Conservation (phyloP, 2,888 invertebrate species). For the Eudemis profundana region DNA sequence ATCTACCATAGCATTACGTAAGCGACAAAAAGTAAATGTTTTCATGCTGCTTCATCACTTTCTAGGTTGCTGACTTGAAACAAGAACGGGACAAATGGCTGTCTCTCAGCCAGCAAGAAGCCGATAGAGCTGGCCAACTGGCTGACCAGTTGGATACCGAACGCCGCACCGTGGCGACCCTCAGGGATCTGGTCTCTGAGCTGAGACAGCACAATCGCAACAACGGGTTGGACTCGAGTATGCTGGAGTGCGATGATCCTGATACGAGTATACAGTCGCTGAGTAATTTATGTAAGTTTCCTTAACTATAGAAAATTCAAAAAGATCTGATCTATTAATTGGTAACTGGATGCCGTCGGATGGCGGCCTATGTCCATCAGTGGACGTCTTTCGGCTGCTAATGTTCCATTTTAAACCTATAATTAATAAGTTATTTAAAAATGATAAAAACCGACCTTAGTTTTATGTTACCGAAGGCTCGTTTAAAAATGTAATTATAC, state of each 20-base stretch:
- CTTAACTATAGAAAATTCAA: too few relatives aligned
- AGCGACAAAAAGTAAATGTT: too few relatives aligned
- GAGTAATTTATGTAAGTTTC: constrained; percentile 74
- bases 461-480: too few relatives aligned
- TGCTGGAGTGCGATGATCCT: constrained; percentile 75
- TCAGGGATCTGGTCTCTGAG: constrained; percentile 69
- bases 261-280: constrained; percentile 68
- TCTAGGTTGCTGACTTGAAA: constrained; percentile 78
- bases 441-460: too few relatives aligned
- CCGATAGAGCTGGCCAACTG: constrained; percentile 57
- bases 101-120: constrained; percentile 64
- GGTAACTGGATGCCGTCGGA: too few relatives aligned
- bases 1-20: too few relatives aligned
- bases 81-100: constrained; percentile 73
- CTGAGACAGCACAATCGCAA: constrained; percentile 68
- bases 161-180: constrained; percentile 57
- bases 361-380: too few relatives aligned
- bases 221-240: constrained; percentile 68
- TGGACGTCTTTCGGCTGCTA: too few relatives aligned
- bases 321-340: too few relatives aligned
- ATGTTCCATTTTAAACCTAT: too few relatives aligned
- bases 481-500: too few relatives aligned
- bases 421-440: too few relatives aligned
- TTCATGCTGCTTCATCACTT: constrained; percentile 28
- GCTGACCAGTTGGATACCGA: constrained; percentile 68